Conservation (phyloP, 2,888 invertebrate genomes). For the Pristionchus mayeri region DNA sequence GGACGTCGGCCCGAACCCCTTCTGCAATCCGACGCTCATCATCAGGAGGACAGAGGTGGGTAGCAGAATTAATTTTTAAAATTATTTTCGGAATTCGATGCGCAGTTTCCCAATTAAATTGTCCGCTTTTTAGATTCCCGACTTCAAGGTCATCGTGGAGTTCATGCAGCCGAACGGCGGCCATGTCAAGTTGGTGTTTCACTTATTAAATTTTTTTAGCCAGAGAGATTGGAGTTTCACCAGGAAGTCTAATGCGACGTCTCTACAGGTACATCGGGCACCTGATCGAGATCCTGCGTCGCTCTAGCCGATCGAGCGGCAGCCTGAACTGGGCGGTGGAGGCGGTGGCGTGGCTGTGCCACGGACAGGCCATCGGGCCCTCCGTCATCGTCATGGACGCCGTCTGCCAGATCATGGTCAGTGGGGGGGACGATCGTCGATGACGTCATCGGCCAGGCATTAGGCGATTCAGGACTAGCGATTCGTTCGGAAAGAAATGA, state of each 20-base stretch:
- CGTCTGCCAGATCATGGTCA: neutral
- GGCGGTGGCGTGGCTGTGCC: neutral
- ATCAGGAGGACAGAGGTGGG: neutral
- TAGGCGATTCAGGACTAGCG: no score
- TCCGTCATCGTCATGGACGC: neutral
- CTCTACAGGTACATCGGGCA: neutral
- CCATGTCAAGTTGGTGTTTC: neutral
- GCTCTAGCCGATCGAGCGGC: neutral
- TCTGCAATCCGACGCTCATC: no score
- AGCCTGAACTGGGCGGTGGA: neutral
- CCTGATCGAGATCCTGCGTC: conserved; percentile 14
- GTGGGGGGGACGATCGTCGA: neutral
- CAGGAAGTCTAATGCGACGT: no score
- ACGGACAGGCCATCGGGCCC: neutral
- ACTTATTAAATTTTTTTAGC: no score
- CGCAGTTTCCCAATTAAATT: no score
- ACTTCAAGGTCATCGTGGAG: neutral
- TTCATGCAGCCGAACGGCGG: neutral
- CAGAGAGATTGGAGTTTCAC: no score
- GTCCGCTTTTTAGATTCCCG: neutral
- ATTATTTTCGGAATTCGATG: no score
- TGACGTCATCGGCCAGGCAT: no score
- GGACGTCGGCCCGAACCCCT: neutral
- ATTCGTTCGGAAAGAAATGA: no score
- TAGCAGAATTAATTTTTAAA: neutral